A percentile compares a stretch with the other conserved stretches of the same genome.
phyloP scores from a whole-genome alignment of 2,113 vertebrate species.

The Scopus umbretta region DNA sequence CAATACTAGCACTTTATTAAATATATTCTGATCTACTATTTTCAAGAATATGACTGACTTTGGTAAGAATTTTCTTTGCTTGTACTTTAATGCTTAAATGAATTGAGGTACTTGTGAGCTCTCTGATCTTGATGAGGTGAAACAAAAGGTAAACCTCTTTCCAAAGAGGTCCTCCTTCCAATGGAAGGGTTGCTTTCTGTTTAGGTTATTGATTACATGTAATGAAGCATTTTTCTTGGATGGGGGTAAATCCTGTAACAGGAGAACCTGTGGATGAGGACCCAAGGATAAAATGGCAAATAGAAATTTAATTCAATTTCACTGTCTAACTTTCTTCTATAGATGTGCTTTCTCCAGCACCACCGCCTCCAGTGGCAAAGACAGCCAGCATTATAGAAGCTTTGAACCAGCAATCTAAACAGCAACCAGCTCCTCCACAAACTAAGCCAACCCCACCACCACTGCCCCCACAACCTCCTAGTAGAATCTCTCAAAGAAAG shows the following conservation, averaged over 20 bases:
- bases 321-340: neutral
- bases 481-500: slow-evolving; percentile 79
- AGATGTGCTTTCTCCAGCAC: slow-evolving; percentile 76
- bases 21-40: neutral
- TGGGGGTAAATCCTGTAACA: neutral
- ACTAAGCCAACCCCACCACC: slow-evolving; percentile 69
- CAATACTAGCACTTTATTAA: neutral
- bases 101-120: neutral
- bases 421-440: slow-evolving; percentile 52
- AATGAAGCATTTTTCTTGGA: neutral
- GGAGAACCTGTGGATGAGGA: neutral
- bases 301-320: neutral
- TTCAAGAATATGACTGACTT: neutral
- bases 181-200: neutral
- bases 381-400: slow-evolving; percentile 81
- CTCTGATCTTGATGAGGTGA: neutral
- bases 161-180: neutral
- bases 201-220: neutral
- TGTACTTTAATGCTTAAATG: neutral
- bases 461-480: slow-evolving; percentile 75
- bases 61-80: neutral
- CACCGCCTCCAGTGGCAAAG: slow-evolving; percentile 80
- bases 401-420: slow-evolving; percentile 83
- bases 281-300: neutral
- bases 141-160: neutral